Evolutionary conservation across 1,140 invertebrate genomes (phyloP).

Genomic region (Luehdorfia chinensis): DNA sequence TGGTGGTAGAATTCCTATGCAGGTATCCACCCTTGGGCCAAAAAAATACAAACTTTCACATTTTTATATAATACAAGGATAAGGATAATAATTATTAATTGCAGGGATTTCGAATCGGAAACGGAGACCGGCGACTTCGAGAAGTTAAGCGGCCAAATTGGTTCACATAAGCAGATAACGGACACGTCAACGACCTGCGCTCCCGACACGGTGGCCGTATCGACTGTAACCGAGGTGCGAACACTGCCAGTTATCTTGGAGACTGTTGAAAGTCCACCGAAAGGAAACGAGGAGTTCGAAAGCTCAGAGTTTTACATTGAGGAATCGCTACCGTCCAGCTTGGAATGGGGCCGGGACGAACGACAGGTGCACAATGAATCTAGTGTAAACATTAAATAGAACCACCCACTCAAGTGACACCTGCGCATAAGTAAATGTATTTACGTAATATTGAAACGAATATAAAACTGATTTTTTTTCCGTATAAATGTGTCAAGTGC

Average conservation of each 20-base stretch:
- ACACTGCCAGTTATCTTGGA: slow-evolving; percentile 51
- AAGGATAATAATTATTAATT: too few relatives aligned
- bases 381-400: slow-evolving; percentile 41
- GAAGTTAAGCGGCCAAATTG: slow-evolving; percentile 81
- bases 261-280: slow-evolving; percentile 38
- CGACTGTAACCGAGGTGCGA: slow-evolving; percentile 65
- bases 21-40: too few relatives aligned
- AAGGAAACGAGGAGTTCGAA: slow-evolving; percentile 79
- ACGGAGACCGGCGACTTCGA: slow-evolving; percentile 91
- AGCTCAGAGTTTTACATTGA: slow-evolving; percentile 92
- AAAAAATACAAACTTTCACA: too few relatives aligned
- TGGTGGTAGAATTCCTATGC: too few relatives aligned
- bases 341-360: slow-evolving; percentile 78
- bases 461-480: too few relatives aligned
- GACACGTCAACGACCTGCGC: slow-evolving; percentile 50
- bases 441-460: too few relatives aligned
- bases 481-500: too few relatives aligned
- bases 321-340: slow-evolving; percentile 86
- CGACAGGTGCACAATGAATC: slow-evolving; percentile 57
- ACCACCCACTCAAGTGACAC: slow-evolving; percentile 39
- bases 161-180: slow-evolving; percentile 61
- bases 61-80: too few relatives aligned
- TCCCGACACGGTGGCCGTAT: slow-evolving; percentile 50
- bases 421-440: too few relatives aligned
- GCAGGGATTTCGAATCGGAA: slow-evolving; percentile 86